phyloP scores from a whole-genome alignment of 2,797 vertebrate species.

The Sciaenops ocellatus region DNA sequence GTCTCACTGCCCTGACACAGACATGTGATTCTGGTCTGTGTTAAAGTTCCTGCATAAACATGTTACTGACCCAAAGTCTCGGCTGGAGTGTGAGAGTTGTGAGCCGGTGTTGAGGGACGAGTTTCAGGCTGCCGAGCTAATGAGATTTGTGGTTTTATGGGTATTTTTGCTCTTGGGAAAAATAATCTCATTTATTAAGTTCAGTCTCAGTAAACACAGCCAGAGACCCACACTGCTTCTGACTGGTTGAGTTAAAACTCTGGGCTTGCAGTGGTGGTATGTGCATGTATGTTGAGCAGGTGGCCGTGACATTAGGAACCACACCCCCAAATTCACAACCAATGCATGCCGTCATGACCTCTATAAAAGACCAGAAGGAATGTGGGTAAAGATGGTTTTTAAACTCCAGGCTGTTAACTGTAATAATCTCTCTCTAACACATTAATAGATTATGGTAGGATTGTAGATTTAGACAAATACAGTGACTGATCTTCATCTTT shows the following conservation, averaged over 20 bases:
- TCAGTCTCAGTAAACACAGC: neutral
- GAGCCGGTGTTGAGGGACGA: constrained; percentile 23
- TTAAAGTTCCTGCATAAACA: constrained; percentile 45
- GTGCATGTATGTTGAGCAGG: neutral
- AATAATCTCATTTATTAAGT: constrained; percentile 9
- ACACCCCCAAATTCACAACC: too few species aligned
- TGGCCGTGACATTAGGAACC: too few species aligned
- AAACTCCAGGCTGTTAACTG: neutral
- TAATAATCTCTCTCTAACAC: neutral
- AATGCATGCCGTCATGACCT: neutral
- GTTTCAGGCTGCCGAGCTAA: neutral
- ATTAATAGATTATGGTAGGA: neutral
- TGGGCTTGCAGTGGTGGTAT: neutral
- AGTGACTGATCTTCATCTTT: neutral
- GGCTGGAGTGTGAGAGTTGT: neutral
- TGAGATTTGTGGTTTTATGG: constrained; percentile 12
- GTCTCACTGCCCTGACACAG: constrained; percentile 20
- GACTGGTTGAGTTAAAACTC: neutral
- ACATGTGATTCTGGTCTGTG: constrained; percentile 32
- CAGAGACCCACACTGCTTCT: neutral
- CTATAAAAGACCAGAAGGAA: neutral
- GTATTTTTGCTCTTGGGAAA: neutral
- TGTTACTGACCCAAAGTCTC: constrained; percentile 43
- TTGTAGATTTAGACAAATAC: neutral
- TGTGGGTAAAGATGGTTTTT: neutral